Evolutionary conservation across 2,113 vertebrate species (phyloP), one percentile per base, ranked within the genome.

Genomic region (Petromus typicus): DNA sequence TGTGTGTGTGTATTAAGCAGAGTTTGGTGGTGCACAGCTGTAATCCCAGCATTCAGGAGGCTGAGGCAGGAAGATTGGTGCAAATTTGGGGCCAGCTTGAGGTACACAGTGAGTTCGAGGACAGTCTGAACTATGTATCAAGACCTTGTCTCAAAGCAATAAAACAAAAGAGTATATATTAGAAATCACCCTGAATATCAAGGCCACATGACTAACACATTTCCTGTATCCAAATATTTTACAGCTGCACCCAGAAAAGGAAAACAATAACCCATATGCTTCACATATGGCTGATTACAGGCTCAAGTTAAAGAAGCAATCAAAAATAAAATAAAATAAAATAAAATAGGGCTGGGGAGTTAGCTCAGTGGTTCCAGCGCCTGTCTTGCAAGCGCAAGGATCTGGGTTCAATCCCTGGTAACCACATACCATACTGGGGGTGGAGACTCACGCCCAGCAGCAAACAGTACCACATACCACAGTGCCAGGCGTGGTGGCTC

Each of bases 121-220:
- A 18, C 67, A 69, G 66, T 3, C 67, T 69, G 40, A 75, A 45
- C 23, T 27, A 45, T 16, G 45, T 75, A 75, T 11, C 7, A 6
- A 75, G 43, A 75, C 13, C 5, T 6, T 48, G 43, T 30, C 71
- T 75, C 25, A 27, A 75, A 75, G 23, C 69, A 75, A 75, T 45
- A 10, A 57, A 57, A 61, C 20, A 75, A 75, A 75, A 73, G 45
- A 45, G 37, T 17, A 98, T 99, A 99, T 99, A 99, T 99, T 99
- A 99, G 99, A 99, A 99, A 99, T 98, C 98, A 99, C 99, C 99
- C 99, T 99, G 99, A 99, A 99, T 99, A 99, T 99, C 99, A 99
- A 99, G 99, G 99, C 98, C 99, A 98, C 98, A 99, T 99, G 98
- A 99, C 98, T 98, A 99, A 99, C 98, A 99, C 97, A 99, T 98